Conservation (phyloP, 2,888 invertebrate genomes). For the Sturmia bella region DNA sequence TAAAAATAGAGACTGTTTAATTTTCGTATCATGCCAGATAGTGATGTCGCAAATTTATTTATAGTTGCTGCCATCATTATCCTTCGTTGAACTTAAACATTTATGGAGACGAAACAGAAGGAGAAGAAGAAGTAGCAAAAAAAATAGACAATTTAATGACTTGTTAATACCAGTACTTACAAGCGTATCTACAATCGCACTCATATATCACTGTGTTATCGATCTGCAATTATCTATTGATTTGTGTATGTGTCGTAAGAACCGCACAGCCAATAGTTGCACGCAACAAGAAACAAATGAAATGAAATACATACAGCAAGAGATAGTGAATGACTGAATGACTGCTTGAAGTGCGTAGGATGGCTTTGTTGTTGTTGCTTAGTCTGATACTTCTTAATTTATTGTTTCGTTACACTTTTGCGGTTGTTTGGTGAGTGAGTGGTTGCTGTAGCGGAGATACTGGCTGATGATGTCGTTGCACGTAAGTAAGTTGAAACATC, state of each 20-base stretch:
- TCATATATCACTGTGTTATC: conserved; percentile 52
- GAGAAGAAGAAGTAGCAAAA: background rate
- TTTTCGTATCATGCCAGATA: conserved; percentile 13
- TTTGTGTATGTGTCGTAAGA: conserved; percentile 29
- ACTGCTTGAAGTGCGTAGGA: conserved; percentile 31
- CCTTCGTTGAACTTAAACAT: conserved; percentile 38
- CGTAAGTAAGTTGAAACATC: conserved; percentile 2
- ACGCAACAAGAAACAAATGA: conserved; percentile 11
- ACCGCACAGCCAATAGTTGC: conserved; percentile 21
- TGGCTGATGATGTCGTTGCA: background rate
- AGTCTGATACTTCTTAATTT: conserved; percentile 6
- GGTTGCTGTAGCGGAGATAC: no score
- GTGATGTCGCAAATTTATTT: conserved; percentile 3
- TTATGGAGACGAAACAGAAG: background rate
- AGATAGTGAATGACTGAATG: background rate
- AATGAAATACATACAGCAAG: background rate
- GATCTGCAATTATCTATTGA: conserved; percentile 63
- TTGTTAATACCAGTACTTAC: conserved; percentile 63
- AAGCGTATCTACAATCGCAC: conserved; percentile 51
- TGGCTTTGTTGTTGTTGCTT: conserved; percentile 6
- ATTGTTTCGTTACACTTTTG: conserved; percentile 15
- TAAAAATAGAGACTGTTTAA: conserved; percentile 30
- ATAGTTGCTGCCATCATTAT: conserved; percentile 31
- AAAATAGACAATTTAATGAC: conserved; percentile 56
- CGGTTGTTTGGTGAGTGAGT: background rate